Percentiles rank a stretch among this genome's conserved stretches.
Conservation (phyloP, 2,797 vertebrate genomes). For the Rallus crepitans region DNA sequence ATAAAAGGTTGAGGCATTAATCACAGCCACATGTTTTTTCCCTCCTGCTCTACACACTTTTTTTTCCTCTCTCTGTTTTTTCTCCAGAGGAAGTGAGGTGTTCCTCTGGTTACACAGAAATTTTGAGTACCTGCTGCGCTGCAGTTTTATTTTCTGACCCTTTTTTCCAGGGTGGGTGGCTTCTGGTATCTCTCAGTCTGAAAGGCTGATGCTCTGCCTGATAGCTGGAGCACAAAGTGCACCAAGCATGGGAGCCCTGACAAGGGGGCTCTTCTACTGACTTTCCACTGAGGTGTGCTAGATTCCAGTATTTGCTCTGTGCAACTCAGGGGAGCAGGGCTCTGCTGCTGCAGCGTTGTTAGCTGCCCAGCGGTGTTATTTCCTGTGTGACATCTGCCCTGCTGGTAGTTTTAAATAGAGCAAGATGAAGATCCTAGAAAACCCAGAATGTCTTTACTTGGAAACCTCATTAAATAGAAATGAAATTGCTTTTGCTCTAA, state of each 20-base stretch:
- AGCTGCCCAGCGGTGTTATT: conserved; percentile 8
- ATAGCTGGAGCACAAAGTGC: neutral
- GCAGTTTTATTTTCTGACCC: neutral
- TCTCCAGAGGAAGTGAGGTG: neutral
- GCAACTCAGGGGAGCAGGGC: neutral
- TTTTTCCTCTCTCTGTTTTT: no score
- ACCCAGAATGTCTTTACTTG: conserved; percentile 40
- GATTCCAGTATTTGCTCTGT: conserved; percentile 65
- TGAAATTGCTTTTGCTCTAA: conserved; percentile 16
- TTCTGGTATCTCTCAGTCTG: neutral
- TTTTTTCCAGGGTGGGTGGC: neutral
- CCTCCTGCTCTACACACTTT: neutral
- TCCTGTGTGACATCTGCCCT: neutral
- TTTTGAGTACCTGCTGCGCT: neutral
- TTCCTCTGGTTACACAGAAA: neutral
- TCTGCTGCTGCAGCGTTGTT: neutral
- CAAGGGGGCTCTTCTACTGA: conserved; percentile 60
- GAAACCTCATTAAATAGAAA: conserved; percentile 47
- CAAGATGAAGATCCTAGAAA: conserved; percentile 16
- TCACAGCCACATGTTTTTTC: neutral
- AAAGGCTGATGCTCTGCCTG: neutral
- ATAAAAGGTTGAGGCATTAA: neutral
- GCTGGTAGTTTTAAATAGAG: neutral
- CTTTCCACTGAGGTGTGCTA: conserved; percentile 75
- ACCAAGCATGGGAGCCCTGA: neutral